Evolutionary conservation across 2,888 invertebrate species (phyloP).

Genomic region (Ligdia adustata): DNA sequence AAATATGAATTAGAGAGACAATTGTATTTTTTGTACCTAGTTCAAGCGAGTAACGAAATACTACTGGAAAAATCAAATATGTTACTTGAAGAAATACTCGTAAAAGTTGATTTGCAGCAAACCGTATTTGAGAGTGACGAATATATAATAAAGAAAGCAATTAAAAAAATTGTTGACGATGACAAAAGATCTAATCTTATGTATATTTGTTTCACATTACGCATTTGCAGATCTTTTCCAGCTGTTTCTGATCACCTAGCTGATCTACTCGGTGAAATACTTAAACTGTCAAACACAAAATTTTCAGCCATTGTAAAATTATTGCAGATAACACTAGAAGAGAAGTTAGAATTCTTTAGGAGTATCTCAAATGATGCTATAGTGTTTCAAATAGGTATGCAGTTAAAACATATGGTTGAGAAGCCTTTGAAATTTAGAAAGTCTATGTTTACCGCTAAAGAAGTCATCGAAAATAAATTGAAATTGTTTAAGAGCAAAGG

Average conservation of each 20-base stretch:
- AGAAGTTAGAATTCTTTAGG: constrained; percentile 32
- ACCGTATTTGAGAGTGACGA: not conserved
- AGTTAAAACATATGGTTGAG: constrained; percentile 17
- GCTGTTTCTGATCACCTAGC: constrained; percentile 45
- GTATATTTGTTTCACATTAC: constrained; percentile 40
- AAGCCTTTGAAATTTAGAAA: constrained; percentile 31
- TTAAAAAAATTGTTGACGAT: not conserved
- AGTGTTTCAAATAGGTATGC: constrained; percentile 23
- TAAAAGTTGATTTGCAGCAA: not conserved
- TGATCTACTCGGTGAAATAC: constrained; percentile 42
- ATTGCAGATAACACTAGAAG: constrained; percentile 24
- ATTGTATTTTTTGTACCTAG: constrained; percentile 5
- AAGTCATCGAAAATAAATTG: constrained; percentile 39
- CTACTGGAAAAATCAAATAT: not conserved
- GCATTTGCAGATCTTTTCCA: constrained; percentile 49
- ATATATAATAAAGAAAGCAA: not conserved
- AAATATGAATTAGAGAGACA: constrained; percentile 5
- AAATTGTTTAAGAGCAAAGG: constrained; percentile 33
- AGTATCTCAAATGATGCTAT: constrained; percentile 37
- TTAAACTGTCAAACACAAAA: constrained; percentile 39
- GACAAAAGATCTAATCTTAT: constrained; percentile 43
- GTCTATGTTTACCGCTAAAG: constrained; percentile 25
- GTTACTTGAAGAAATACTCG: not conserved
- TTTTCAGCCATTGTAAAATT: constrained; percentile 30
- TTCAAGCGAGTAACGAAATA: constrained; percentile 1